Evolutionary conservation across 2,113 vertebrate species (phyloP).

Genomic region (Murina feae): DNA sequence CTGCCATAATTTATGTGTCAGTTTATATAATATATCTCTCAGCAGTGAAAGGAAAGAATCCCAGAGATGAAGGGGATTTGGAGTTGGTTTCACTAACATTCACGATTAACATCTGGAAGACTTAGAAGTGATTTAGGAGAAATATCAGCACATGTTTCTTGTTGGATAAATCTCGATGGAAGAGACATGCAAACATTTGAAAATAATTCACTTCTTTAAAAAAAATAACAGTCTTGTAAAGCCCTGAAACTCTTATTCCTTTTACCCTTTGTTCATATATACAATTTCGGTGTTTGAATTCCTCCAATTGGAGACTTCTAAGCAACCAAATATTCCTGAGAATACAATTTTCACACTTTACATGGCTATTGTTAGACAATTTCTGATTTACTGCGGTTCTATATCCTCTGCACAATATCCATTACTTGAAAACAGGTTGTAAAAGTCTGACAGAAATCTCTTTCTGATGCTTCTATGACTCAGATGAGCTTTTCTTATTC

Average conservation of each 20-base stretch:
- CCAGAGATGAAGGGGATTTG: conserved; percentile 34
- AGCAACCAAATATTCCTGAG: background rate
- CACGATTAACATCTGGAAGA: conserved; percentile 67
- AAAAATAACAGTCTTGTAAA: background rate
- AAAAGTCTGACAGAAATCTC: background rate
- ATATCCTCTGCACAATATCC: conserved; percentile 15
- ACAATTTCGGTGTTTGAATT: background rate
- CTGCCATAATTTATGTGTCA: conserved; percentile 25
- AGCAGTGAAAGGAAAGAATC: conserved; percentile 56
- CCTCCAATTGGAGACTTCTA: background rate
- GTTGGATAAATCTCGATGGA: conserved; percentile 46
- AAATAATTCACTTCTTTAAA: background rate
- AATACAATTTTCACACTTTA: conserved; percentile 26
- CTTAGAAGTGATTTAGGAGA: conserved; percentile 39
- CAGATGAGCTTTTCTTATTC: background rate
- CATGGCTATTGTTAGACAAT: background rate
- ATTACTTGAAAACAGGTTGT: conserved; percentile 4
- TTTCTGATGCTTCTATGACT: background rate
- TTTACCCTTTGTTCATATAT: background rate
- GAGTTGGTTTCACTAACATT: conserved; percentile 23
- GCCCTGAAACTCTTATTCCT: background rate
- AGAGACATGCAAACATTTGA: conserved; percentile 13
- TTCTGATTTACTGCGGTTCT: conserved; percentile 32
- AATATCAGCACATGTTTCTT: conserved; percentile 64
- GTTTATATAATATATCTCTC: conserved; percentile 49